These are phyloP conservation scores for Scolopax bukidnonensis DNA, from an alignment of 2,797 vertebrate species.

Conservation along the genomic window DNA sequence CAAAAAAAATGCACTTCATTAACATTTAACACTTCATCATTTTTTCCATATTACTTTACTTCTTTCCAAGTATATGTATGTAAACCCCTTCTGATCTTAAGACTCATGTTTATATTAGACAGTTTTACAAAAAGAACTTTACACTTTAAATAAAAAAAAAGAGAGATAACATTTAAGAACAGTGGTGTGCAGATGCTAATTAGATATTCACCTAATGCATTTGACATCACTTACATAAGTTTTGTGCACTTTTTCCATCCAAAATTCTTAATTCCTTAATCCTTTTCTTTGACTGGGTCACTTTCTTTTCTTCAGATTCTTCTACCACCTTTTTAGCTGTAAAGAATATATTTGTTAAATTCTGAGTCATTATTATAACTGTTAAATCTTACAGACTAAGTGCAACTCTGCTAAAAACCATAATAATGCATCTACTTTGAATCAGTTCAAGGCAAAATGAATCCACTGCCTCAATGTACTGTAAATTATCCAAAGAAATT, in stretches of 20 bases:
- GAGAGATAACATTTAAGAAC: fast-evolving
- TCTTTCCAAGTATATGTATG: not conserved
- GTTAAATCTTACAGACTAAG: not conserved
- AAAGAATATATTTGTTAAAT: slow-evolving; percentile 34
- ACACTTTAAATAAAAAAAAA: not conserved
- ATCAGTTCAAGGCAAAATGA: not conserved
- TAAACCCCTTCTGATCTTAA: not conserved
- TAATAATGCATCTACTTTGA: not conserved
- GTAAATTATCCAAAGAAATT: not conserved
- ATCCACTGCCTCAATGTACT: not conserved
- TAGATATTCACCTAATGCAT: not conserved
- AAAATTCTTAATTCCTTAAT: slow-evolving; percentile 92
- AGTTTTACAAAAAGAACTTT: not conserved
- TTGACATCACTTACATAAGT: slow-evolving; percentile 90
- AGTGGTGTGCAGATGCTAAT: fast-evolving
- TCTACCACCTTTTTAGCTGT: slow-evolving; percentile 88
- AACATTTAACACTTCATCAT: not conserved
- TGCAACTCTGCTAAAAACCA: not conserved
- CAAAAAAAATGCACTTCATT: not conserved
- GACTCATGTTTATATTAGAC: not conserved
- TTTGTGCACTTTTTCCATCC: slow-evolving; percentile 94
- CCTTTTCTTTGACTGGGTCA: slow-evolving; percentile 88
- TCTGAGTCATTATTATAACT: not conserved
- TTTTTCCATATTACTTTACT: not conserved
- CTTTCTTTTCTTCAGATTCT: slow-evolving; percentile 83